These are phyloP conservation scores for Caenorhabditis tropicalis DNA, from an alignment of 1,140 invertebrate species.

Conservation along the genomic window DNA sequence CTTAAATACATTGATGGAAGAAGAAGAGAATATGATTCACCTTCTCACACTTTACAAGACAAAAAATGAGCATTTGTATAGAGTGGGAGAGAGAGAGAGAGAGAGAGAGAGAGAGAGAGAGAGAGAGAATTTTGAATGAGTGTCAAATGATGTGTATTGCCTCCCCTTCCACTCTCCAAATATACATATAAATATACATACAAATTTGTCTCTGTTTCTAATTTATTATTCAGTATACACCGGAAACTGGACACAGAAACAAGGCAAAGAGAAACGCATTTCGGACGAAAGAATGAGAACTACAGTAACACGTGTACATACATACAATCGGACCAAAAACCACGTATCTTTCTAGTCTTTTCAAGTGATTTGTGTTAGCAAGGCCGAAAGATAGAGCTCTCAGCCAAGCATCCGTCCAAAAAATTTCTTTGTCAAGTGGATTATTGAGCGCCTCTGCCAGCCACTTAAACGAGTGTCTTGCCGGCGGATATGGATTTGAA, in stretches of 20 bases:
- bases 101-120: not conserved
- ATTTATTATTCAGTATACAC: not conserved
- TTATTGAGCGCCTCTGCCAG: slow-evolving; percentile 33
- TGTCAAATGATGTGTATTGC: not conserved
- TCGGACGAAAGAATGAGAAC: not conserved
- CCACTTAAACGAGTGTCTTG: slow-evolving; percentile 32
- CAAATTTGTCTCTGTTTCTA: not conserved
- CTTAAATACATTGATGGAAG: slow-evolving; percentile 34
- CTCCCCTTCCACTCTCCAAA: no score
- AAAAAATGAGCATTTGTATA: slow-evolving; percentile 19
- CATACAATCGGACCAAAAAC: not conserved
- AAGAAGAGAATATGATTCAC: not conserved
- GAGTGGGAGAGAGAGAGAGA: not conserved
- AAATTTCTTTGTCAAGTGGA: slow-evolving; percentile 44
- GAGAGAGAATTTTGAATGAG: not conserved
- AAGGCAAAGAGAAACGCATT: not conserved
- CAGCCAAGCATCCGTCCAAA: slow-evolving; percentile 31
- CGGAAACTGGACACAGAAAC: not conserved
- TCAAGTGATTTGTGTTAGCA: slow-evolving; percentile 38
- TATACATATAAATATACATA: not conserved
- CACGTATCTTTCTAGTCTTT: slow-evolving; percentile 34
- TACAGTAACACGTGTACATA: not conserved
- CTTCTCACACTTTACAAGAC: slow-evolving; percentile 32
- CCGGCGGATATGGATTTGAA: slow-evolving; percentile 25
- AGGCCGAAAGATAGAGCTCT: not conserved